Conservation (phyloP, 2,888 invertebrate species). For the Ypsolopha scabrella region DNA sequence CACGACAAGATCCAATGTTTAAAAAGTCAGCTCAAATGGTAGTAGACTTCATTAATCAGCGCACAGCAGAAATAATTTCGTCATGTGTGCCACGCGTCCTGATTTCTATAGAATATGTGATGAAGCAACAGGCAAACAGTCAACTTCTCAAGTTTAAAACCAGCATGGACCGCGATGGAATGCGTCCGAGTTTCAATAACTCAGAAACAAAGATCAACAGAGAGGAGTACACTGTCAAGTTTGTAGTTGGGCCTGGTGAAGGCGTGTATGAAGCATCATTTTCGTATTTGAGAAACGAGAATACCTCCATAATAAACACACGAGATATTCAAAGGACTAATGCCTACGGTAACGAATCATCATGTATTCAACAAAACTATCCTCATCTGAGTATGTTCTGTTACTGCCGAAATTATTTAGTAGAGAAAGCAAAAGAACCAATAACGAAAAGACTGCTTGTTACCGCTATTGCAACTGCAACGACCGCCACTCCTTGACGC, state of each 20-base stretch:
- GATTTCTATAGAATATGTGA: neutral
- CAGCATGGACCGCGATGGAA: neutral
- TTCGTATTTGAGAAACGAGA: neutral
- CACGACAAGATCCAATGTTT: constrained; percentile 49
- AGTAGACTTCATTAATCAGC: constrained; percentile 69
- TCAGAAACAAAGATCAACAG: neutral
- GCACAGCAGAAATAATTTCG: neutral
- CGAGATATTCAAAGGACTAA: no score
- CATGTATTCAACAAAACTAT: neutral
- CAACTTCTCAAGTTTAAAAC: neutral
- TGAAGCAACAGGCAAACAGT: neutral
- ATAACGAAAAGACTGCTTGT: no score
- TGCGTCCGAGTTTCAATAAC: no score
- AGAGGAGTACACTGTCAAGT: neutral
- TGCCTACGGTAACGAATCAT: neutral
- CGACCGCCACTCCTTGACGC: no score
- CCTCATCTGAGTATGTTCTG: neutral
- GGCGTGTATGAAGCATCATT: no score
- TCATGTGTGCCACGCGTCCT: neutral
- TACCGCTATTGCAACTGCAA: no score
- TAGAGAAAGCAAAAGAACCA: no score
- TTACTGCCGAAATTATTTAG: no score
- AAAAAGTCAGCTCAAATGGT: constrained; percentile 70
- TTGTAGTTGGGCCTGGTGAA: neutral
- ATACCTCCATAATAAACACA: no score